Evolutionary conservation across 2,113 vertebrate species (phyloP), one percentile per base, ranked within the genome.

Genomic region (Xiphias gladius): DNA sequence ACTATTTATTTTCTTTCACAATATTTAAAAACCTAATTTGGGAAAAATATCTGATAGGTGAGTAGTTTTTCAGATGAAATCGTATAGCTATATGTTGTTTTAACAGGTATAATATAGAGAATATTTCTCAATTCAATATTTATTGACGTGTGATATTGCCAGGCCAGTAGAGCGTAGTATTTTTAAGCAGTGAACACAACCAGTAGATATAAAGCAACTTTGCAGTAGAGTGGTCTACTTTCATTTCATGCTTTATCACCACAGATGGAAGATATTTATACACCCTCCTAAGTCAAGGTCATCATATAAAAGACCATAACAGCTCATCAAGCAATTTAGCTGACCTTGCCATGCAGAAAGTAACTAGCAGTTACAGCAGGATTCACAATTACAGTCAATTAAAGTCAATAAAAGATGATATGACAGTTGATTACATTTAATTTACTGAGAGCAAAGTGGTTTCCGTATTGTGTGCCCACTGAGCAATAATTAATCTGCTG

Each of bases 401-500:
- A 91, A 91, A 91, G 89, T 91, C 91, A 94, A 94, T 92, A 89
- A 92, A 88, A 90, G 75, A 88, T 89, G 86, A 91, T 91, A 79
- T 84, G 89, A 91, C 89, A 92, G 92, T 86, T 90, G 88, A 94
- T 93, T 93, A 85, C 77, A 77, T 91, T 90, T 90, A 86, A 93
- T 94, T 94, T 86, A 90, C 82, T 67, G 68, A 75, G 87, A 83
- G 90, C 73, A 90, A 86, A 90, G 88, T 79, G 84, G 74, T 89
- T 90, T 88, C 76, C 35, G 26, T 65, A 79, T 82, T 82, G 86
- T 82, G 79, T 30, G 46, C 88, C 88, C 80, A 78, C 74, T 81
- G 84, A 80, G 88, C 79, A 86, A 89, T 88, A 84, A 92, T 89
- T 86, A 91, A 91, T 90, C 67, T 61, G 63, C 86, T 63, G 82